phyloP scores from a whole-genome alignment of 2,113 vertebrate genomes.

The Agapornis roseicollis region DNA sequence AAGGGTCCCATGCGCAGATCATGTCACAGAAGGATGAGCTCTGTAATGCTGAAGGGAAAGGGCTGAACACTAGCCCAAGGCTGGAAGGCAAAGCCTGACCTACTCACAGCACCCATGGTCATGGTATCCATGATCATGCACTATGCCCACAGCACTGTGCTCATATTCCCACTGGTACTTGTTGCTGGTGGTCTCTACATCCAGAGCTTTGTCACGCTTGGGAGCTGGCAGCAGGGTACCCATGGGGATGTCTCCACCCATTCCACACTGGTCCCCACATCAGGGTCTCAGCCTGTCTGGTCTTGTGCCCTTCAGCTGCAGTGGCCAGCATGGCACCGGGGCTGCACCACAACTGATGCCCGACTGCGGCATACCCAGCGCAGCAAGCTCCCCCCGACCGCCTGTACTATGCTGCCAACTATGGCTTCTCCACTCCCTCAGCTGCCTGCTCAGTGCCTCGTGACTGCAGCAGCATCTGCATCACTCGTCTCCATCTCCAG shows the following conservation, averaged over 20 bases:
- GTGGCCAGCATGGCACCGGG: not conserved
- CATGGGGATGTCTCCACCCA: not conserved
- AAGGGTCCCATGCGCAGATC: too few species aligned
- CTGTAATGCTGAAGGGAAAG: not conserved
- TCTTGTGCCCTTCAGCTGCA: not conserved
- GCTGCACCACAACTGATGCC: not conserved
- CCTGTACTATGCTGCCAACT: not conserved
- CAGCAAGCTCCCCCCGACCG: not conserved
- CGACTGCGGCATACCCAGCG: not conserved
- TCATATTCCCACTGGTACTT: not conserved
- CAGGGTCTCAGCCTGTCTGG: not conserved
- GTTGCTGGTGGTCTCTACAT: not conserved
- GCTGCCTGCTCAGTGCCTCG: not conserved
- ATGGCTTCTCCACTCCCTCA: not conserved
- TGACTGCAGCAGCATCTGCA: conserved; percentile 22
- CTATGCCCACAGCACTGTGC: not conserved
- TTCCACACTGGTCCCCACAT: too few species aligned
- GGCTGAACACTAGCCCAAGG: not conserved
- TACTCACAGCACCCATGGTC: not conserved
- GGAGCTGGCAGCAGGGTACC: not conserved
- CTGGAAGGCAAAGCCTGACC: not conserved
- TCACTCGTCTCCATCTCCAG: not conserved
- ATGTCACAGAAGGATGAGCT: not conserved
- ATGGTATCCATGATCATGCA: too few species aligned
- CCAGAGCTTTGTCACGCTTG: rapidly evolving